These are phyloP conservation scores for Cerastis leucographa DNA, from an alignment of 2,888 invertebrate genomes.

Conservation along the genomic window DNA sequence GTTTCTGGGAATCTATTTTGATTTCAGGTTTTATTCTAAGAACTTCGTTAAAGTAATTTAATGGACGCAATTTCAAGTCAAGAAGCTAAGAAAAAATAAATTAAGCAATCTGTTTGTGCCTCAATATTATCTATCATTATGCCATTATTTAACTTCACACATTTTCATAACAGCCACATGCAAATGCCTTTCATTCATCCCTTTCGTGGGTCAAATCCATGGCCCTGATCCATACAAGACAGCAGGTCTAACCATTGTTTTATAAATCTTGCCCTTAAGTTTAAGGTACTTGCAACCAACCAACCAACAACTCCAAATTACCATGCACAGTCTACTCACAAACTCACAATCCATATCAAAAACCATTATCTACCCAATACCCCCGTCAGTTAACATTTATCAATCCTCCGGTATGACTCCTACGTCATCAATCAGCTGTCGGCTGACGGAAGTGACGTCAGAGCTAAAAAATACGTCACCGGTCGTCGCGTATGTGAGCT, in stretches of 20 bases:
- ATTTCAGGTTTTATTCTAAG: background rate
- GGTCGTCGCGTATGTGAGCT: slow-evolving; percentile 45
- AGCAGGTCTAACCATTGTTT: no score
- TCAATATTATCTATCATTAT: background rate
- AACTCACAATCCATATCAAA: slow-evolving; percentile 22
- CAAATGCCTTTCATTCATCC: no score
- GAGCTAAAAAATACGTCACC: slow-evolving; percentile 58
- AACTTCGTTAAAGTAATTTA: background rate
- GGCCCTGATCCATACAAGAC: no score
- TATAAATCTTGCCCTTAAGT: no score
- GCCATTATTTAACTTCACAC: background rate
- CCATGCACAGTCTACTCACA: slow-evolving; percentile 16
- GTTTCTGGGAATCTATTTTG: background rate
- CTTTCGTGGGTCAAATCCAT: no score
- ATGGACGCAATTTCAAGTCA: background rate
- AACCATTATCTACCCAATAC: slow-evolving; percentile 39
- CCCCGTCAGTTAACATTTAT: slow-evolving; percentile 61
- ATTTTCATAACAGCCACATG: no score
- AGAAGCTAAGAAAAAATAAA: background rate
- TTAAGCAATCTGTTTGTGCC: background rate
- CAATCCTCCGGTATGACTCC: slow-evolving; percentile 58
- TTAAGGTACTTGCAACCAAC: no score
- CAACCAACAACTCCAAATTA: background rate
- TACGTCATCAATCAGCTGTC: slow-evolving; percentile 59
- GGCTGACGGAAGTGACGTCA: slow-evolving; percentile 56